Evolutionary conservation across 1,140 invertebrate species (phyloP).

Genomic region (Formica selysi): DNA sequence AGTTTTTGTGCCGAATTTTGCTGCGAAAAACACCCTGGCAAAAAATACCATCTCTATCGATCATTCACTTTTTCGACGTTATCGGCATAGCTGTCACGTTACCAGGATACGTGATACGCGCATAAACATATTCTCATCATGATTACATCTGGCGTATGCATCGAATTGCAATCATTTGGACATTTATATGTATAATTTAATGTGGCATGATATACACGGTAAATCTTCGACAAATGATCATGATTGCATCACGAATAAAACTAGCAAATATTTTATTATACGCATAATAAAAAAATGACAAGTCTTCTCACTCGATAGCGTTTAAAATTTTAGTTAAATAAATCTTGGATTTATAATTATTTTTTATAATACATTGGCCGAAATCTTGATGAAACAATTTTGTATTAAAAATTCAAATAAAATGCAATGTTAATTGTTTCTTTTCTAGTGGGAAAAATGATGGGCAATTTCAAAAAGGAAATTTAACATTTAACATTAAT

Average conservation of each 20-base stretch:
- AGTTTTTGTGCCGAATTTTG: constrained; percentile 41
- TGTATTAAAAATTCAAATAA: constrained; percentile 5
- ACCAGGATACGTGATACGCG: constrained; percentile 25
- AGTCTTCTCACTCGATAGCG: not conserved
- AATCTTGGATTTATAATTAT: not conserved
- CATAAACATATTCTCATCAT: constrained; percentile 40
- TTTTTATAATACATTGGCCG: not conserved
- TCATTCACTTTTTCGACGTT: constrained; percentile 52
- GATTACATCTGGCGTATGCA: not conserved
- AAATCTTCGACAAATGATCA: not conserved
- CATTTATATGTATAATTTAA: constrained; percentile 8
- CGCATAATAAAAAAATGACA: not conserved
- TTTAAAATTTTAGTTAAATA: constrained; percentile 18
- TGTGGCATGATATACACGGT: not conserved
- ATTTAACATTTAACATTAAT: not conserved
- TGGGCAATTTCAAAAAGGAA: not conserved
- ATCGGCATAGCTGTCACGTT: constrained; percentile 32
- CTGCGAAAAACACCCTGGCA: constrained; percentile 1
- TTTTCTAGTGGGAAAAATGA: not conserved
- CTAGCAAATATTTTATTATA: not conserved
- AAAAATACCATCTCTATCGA: constrained; percentile 40
- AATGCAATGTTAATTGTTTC: not conserved
- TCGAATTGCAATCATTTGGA: not conserved
- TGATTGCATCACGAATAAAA: not conserved
- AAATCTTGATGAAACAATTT: constrained; percentile 1